Conservation (phyloP, 1,140 invertebrate genomes). For the Frieseomelitta varia region DNA sequence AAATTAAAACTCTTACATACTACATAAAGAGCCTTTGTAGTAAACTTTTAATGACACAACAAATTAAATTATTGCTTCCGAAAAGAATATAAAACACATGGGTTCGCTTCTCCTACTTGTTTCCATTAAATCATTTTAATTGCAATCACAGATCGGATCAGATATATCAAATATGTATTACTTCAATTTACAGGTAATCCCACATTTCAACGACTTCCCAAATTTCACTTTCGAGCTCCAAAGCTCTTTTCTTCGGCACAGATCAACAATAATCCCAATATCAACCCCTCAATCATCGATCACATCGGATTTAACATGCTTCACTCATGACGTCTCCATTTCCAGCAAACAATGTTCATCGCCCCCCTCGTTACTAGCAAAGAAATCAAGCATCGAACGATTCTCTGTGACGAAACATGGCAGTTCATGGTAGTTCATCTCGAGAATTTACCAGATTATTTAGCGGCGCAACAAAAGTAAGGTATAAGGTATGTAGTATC, state of each 20-base stretch:
- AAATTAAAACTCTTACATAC: too few species aligned
- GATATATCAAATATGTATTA: too few species aligned
- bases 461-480: background rate
- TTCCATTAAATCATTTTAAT: too few species aligned
- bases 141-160: too few species aligned
- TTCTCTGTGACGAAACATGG: background rate
- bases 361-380: background rate
- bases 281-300: background rate
- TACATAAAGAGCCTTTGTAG: too few species aligned
- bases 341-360: background rate
- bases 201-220: background rate
- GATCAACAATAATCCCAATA: background rate
- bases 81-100: too few species aligned
- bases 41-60: too few species aligned
- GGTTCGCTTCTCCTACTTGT: too few species aligned
- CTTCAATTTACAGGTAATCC: too few species aligned
- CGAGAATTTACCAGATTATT: conserved; percentile 4
- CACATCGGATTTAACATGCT: background rate
- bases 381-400: background rate
- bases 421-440: background rate
- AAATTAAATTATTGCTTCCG: too few species aligned
- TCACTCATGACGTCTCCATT: background rate
- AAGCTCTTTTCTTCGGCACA: background rate
- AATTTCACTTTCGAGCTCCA: background rate
- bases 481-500: conserved; percentile 1